phyloP scores from a whole-genome alignment of 2,888 invertebrate species.

The Julus scanicus region DNA sequence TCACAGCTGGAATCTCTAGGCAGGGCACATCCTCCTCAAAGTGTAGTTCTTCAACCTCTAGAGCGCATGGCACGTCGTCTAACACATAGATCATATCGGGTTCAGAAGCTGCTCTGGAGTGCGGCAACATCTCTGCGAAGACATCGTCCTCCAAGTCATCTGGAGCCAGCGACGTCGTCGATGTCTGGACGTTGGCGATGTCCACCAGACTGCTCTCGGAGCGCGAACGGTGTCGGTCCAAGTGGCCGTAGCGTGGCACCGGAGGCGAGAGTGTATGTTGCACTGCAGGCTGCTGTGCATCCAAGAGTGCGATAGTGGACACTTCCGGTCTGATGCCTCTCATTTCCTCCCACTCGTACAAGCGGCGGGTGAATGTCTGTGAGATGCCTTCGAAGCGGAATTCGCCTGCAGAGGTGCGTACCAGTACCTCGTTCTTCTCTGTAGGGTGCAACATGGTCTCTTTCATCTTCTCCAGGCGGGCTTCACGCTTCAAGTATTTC shows the following conservation, averaged over 20 bases:
- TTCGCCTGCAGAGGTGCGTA: conserved; percentile 84
- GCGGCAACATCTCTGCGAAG: conserved; percentile 62
- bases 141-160: conserved; percentile 69
- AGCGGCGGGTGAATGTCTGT: conserved; percentile 86
- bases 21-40: conserved; percentile 79
- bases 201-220: conserved; percentile 80
- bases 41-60: conserved; percentile 83
- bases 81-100: conserved; percentile 63
- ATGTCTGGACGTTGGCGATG: conserved; percentile 58
- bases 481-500: conserved; percentile 75
- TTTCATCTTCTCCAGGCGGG: conserved; percentile 72
- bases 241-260: background rate
- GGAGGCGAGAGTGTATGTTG: conserved; percentile 52
- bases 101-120: conserved; percentile 64
- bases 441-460: conserved; percentile 67
- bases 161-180: conserved; percentile 65
- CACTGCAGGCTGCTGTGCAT: conserved; percentile 65
- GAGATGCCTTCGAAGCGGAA: conserved; percentile 88
- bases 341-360: conserved; percentile 94
- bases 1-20: conserved; percentile 73
- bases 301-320: conserved; percentile 83
- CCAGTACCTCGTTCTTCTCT: conserved; percentile 76
- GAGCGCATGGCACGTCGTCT: conserved; percentile 76
- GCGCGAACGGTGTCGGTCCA: conserved; percentile 59
- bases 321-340: conserved; percentile 85